phyloP scores from a whole-genome alignment of 2,888 invertebrate genomes.

The Parthenolecanium corni region DNA sequence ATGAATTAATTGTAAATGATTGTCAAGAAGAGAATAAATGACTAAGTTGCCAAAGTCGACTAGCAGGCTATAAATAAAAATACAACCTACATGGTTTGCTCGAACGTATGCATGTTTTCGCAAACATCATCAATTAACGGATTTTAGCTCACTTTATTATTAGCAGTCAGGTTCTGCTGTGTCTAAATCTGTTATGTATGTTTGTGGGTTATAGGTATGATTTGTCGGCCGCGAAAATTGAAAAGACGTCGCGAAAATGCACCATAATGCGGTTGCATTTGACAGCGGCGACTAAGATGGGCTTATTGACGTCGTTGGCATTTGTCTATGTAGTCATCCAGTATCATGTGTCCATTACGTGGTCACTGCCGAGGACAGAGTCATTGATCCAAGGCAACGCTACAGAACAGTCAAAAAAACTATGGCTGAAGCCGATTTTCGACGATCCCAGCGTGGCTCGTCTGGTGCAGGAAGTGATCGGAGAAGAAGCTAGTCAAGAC shows the following conservation, averaged over 20 bases:
- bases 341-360: conserved; percentile 46
- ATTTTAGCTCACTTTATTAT: too few relatives aligned
- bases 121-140: too few relatives aligned
- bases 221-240: neutral
- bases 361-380: conserved; percentile 28
- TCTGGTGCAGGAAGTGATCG: conserved; percentile 20
- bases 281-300: conserved; percentile 22
- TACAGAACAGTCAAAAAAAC: conserved; percentile 1
- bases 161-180: too few relatives aligned
- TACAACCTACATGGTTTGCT: too few relatives aligned
- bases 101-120: too few relatives aligned
- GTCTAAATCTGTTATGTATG: too few relatives aligned
- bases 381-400: conserved; percentile 3
- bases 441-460: conserved; percentile 25
- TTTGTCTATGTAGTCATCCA: conserved; percentile 39
- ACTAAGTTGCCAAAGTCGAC: too few relatives aligned
- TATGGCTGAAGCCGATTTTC: conserved; percentile 16
- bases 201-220: too few relatives aligned
- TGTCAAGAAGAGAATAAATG: too few relatives aligned
- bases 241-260: conserved; percentile 5
- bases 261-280: conserved; percentile 17
- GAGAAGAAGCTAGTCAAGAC: conserved; percentile 21
- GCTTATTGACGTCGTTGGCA: conserved; percentile 17
- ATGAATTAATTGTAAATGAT: too few relatives aligned
- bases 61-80: too few relatives aligned